These are phyloP conservation scores for Struthidea cinerea DNA, from an alignment of 2,113 vertebrate species.

Conservation along the genomic window DNA sequence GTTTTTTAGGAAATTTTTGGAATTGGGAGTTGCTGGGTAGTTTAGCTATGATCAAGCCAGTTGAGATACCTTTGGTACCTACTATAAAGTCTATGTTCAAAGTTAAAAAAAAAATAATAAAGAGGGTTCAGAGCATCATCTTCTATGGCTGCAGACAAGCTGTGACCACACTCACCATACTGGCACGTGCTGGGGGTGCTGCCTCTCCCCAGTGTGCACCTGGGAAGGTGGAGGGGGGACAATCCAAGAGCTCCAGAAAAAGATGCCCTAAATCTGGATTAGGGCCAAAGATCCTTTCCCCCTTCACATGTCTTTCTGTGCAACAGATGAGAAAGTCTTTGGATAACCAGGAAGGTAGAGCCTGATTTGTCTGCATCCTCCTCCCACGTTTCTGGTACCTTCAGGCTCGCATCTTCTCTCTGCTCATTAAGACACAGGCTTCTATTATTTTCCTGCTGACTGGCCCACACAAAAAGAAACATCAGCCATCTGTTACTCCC, in stretches of 20 bases:
- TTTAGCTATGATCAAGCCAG: not conserved
- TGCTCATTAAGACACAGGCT: not conserved
- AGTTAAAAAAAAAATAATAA: not conserved
- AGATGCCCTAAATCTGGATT: not conserved
- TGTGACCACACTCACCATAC: fast-evolving
- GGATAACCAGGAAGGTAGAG: not conserved
- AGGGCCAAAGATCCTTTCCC: not conserved
- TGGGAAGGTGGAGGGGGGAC: not conserved
- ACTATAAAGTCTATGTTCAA: not conserved
- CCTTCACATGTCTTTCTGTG: not conserved
- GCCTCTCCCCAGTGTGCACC: not conserved
- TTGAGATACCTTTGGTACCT: not conserved
- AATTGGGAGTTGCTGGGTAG: not conserved
- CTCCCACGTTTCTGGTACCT: not conserved
- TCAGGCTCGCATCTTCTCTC: not conserved
- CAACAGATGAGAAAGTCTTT: not conserved
- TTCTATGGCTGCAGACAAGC: not conserved
- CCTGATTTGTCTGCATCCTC: not conserved
- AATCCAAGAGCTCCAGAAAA: not conserved
- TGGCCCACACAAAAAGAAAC: not conserved
- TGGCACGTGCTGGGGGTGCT: not conserved
- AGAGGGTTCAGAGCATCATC: not conserved
- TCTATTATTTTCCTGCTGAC: constrained; percentile 11
- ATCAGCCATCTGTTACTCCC: constrained; percentile 50
- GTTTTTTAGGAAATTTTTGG: not conserved